Evolutionary conservation across 1,140 invertebrate genomes (phyloP).

Genomic region (Sarcophaga peregrina): DNA sequence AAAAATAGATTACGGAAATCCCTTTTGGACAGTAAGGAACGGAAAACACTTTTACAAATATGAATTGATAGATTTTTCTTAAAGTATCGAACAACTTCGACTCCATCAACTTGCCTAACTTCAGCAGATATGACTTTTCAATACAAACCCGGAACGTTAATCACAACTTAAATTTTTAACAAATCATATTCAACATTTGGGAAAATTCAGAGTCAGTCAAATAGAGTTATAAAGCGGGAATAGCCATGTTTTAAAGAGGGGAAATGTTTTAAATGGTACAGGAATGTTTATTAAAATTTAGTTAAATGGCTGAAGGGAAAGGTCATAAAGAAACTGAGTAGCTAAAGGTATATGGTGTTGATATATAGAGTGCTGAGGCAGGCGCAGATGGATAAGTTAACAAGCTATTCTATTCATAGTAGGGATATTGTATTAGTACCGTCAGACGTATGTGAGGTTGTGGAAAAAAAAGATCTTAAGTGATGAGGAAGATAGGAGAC

Average conservation of each 20-base stretch:
- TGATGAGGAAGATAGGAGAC: neutral
- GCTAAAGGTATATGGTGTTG: neutral
- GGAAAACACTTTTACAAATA: too few relatives aligned
- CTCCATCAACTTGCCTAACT: neutral
- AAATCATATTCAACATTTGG: neutral
- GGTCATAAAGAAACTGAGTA: neutral
- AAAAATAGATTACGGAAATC: neutral
- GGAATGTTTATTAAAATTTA: neutral
- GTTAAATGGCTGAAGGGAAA: neutral
- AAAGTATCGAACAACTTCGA: neutral
- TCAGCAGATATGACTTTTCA: neutral
- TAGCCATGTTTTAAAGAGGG: neutral
- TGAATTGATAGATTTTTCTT: too few relatives aligned
- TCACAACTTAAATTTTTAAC: too few relatives aligned
- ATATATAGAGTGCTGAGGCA: neutral
- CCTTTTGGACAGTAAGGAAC: too few relatives aligned
- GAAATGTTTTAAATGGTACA: neutral
- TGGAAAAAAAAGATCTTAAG: neutral
- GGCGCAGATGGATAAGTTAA: neutral
- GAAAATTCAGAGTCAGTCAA: too few relatives aligned
- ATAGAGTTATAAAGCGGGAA: neutral
- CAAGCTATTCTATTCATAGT: neutral
- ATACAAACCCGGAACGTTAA: neutral
- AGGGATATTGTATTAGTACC: neutral
- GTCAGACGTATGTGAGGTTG: neutral